Evolutionary conservation across 35 echinoderm and acorn worm genomes (phyloP), one percentile per base, ranked within the genome.

Genomic region (Patiria miniata): DNA sequence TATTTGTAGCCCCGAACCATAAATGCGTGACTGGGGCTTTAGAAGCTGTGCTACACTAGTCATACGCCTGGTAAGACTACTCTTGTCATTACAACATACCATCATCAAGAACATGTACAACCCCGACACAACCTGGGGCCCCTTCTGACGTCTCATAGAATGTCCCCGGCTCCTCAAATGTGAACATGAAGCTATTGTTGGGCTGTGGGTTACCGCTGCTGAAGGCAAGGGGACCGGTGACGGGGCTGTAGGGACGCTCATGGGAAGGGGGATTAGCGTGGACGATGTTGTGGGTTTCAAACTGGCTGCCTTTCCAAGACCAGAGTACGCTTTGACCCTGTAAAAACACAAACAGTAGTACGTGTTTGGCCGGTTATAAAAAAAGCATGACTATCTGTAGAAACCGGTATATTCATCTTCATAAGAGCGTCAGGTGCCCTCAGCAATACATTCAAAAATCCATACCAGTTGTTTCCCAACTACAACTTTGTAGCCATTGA

Each of bases 261-360:
- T 88, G 61, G 60, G 77, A 52, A 12, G 87, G 68, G n/a, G 87
- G 44, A 54, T 85, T 89, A 8, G 86, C 92, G 77, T 90, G 83
- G 37, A 89, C 77, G 39, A 94, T 90, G 77, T 94, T 94, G 78
- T 94, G 92, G 37, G 37, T 78, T 77, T 94, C 92, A 16, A 61
- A 18, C 17, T 53, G 14, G 61, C 83, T 76, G 52, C 78, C 87
- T 39, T 94, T 94, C 92, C 92, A 94, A 22, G 92, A 82, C 92
- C 92, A 94, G 21, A 90, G 42, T 23, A 94, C 77, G 1, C 80
- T 50, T 28, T 89, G 77, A 37, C 87, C 87, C 92, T 89, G 55
- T 34, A 5, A 69, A 34, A 32, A 22, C 0, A 7, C 22, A 69
- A 69, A 34, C 56, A 60, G n/a, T n/a, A n/a, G 12, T 47, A 47